Evolutionary conservation across 1,140 invertebrate species (phyloP).

Genomic region (Dendrolimus punctatus): DNA sequence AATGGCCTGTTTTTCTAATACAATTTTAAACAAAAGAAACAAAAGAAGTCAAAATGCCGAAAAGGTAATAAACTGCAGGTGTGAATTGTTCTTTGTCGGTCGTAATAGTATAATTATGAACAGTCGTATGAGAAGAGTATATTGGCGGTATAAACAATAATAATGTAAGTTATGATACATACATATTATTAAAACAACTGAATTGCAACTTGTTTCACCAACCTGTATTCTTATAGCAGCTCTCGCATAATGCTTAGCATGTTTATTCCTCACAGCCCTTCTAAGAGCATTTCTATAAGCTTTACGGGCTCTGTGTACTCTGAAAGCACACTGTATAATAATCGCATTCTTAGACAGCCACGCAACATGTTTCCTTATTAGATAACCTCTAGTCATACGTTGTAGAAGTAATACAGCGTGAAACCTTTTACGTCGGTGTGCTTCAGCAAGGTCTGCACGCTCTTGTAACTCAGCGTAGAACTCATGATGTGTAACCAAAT

Average conservation of each 20-base stretch:
- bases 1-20: too few species aligned
- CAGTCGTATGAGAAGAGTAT: too few species aligned
- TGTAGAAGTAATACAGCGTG: constrained; percentile 42
- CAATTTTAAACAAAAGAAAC: too few species aligned
- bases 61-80: too few species aligned
- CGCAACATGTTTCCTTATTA: constrained; percentile 51
- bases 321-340: constrained; percentile 57
- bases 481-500: constrained; percentile 33
- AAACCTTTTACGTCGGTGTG: constrained; percentile 30
- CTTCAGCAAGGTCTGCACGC: constrained; percentile 34
- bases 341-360: constrained; percentile 51
- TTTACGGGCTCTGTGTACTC: constrained; percentile 41
- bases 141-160: background rate
- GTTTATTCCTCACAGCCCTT: constrained; percentile 42
- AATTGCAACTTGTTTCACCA: background rate
- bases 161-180: background rate
- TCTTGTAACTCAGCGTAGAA: constrained; percentile 46
- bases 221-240: constrained; percentile 51
- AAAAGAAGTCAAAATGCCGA: too few species aligned
- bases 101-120: too few species aligned
- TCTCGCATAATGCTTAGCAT: constrained; percentile 37
- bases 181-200: background rate
- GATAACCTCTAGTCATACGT: constrained; percentile 43
- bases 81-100: too few species aligned
- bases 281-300: constrained; percentile 39